Percentiles rank a stretch among this genome's conserved stretches.
phyloP scores from a whole-genome alignment of 2,797 vertebrate genomes.

The Rhynchonycteris naso region DNA sequence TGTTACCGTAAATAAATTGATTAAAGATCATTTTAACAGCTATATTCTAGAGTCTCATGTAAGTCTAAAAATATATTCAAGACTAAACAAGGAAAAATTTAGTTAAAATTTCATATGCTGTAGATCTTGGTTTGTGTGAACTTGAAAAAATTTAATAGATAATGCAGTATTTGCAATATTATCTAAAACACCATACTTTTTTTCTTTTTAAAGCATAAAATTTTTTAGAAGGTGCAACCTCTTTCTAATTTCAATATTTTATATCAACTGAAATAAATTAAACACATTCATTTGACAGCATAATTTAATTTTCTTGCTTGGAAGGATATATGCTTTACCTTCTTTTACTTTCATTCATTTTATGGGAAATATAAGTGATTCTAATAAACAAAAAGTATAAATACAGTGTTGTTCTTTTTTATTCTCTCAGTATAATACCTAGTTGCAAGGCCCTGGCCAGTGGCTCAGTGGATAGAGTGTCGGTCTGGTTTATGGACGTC shows the following conservation, averaged over 20 bases:
- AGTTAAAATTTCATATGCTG: neutral
- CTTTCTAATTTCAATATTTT: neutral
- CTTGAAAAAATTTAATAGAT: neutral
- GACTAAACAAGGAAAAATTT: neutral
- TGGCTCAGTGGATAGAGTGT: too few relatives aligned
- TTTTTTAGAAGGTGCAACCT: neutral
- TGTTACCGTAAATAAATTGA: neutral
- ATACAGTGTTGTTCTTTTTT: neutral
- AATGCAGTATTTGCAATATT: neutral
- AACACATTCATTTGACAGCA: neutral
- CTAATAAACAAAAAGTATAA: neutral
- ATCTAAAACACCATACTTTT: neutral
- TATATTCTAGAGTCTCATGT: neutral
- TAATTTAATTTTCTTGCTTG: neutral
- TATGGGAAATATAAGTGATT: slow-evolving; percentile 11
- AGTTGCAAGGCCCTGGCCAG: neutral
- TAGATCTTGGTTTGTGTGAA: neutral
- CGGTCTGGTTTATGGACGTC: too few relatives aligned
- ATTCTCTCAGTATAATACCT: neutral
- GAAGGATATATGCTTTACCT: neutral
- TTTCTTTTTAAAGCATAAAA: slow-evolving; percentile 26
- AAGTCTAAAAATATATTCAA: neutral
- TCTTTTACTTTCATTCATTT: neutral
- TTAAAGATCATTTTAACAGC: neutral
- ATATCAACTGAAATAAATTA: neutral